phyloP scores from a whole-genome alignment of 2,113 vertebrate genomes.

The Todiramphus chloris region DNA sequence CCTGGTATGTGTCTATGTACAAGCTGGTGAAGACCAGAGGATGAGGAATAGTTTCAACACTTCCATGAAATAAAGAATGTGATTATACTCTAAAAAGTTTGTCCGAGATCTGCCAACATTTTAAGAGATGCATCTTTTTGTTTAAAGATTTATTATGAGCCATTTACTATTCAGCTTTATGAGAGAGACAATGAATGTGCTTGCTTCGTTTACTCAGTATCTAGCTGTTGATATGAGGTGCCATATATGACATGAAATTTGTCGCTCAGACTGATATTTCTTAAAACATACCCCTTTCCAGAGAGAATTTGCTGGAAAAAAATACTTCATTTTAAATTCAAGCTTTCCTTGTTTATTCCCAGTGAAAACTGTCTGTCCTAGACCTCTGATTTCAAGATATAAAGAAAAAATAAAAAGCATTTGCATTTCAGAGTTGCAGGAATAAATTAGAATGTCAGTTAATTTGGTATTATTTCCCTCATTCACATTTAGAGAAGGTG shows the following conservation, averaged over 20 bases:
- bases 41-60: neutral
- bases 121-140: neutral
- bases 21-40: neutral
- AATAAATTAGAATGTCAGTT: neutral
- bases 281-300: neutral
- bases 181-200: neutral
- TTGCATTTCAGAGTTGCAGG: neutral
- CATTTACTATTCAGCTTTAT: neutral
- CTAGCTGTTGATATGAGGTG: neutral
- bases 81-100: neutral
- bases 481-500: neutral
- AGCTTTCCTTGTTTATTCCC: constrained; percentile 74
- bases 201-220: neutral
- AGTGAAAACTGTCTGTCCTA: constrained; percentile 79
- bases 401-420: constrained; percentile 74
- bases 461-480: neutral
- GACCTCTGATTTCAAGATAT: constrained; percentile 81
- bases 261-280: neutral
- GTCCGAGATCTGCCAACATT: neutral
- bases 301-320: neutral
- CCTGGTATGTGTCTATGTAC: fast-evolving
- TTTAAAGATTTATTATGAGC: neutral
- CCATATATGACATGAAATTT: neutral
- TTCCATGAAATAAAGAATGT: neutral
- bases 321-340: neutral